phyloP scores from a whole-genome alignment of 2,888 invertebrate species.

The Parapristionchus giblindavisi region DNA sequence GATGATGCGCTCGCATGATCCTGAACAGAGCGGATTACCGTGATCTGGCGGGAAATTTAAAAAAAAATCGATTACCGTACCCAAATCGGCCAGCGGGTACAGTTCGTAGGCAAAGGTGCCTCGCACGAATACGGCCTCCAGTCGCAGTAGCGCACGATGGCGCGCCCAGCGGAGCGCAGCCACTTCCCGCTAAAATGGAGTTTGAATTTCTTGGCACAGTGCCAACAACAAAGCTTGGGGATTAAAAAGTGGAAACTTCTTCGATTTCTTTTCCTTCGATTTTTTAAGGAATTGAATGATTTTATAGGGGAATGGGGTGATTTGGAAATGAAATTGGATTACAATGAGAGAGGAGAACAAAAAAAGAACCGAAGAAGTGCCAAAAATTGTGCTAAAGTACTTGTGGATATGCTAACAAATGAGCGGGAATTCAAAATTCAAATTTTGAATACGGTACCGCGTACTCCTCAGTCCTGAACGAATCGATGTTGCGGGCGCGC shows the following conservation, averaged over 20 bases:
- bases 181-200: conserved; percentile 47
- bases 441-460: too few relatives aligned
- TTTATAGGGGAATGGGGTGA: too few relatives aligned
- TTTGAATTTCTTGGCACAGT: background rate
- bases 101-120: conserved; percentile 34
- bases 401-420: too few relatives aligned
- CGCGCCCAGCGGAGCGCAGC: conserved; percentile 41
- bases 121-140: conserved; percentile 43
- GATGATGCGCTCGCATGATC: conserved; percentile 29
- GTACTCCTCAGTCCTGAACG: conserved; percentile 26
- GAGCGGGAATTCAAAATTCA: too few relatives aligned
- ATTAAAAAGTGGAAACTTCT: background rate
- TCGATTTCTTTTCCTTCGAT: too few relatives aligned
- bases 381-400: background rate
- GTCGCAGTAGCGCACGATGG: conserved; percentile 45
- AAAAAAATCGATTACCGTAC: background rate
- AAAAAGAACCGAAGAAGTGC: too few relatives aligned
- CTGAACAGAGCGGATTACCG: conserved; percentile 20
- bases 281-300: too few relatives aligned
- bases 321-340: too few relatives aligned
- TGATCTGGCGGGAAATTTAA: background rate
- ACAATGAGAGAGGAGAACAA: too few relatives aligned
- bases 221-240: too few relatives aligned
- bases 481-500: background rate
- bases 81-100: conserved; percentile 30